These are phyloP conservation scores for Megalops cyprinoides DNA, from an alignment of 2,797 vertebrate genomes.

Conservation along the genomic window DNA sequence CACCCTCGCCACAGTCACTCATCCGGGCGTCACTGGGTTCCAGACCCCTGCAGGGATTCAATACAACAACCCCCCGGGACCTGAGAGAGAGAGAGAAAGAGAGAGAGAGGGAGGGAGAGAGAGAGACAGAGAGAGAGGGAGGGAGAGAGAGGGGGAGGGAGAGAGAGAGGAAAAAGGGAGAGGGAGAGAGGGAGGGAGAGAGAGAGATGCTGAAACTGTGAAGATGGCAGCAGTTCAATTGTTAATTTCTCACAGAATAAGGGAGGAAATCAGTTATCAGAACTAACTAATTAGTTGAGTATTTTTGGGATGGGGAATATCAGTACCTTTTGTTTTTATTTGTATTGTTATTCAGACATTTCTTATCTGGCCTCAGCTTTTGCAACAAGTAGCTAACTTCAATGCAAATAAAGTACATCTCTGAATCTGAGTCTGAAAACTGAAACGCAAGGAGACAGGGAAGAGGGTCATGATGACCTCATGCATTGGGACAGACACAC, in stretches of 20 bases:
- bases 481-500: too few relatives aligned
- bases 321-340: background rate
- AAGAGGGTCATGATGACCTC: too few relatives aligned
- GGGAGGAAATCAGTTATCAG: background rate
- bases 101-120: background rate
- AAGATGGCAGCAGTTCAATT: too few relatives aligned
- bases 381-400: too few relatives aligned
- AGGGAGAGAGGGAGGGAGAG: constrained; percentile 23
- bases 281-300: constrained; percentile 13
- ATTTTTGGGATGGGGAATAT: too few relatives aligned
- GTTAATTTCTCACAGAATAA: too few relatives aligned
- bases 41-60: constrained; percentile 42
- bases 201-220: constrained; percentile 3
- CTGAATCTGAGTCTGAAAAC: too few relatives aligned
- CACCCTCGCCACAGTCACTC: constrained; percentile 66
- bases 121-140: constrained; percentile 22
- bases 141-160: constrained; percentile 37
- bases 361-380: too few relatives aligned
- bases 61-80: constrained; percentile 37
- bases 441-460: too few relatives aligned
- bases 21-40: too few relatives aligned
- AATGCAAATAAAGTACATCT: too few relatives aligned
- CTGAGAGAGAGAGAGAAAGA: background rate
- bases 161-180: constrained; percentile 33
- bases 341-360: background rate